Evolutionary conservation across 1,140 invertebrate species (phyloP), one percentile per base, ranked within the genome.

Genomic region (Drosophila kikkawai): DNA sequence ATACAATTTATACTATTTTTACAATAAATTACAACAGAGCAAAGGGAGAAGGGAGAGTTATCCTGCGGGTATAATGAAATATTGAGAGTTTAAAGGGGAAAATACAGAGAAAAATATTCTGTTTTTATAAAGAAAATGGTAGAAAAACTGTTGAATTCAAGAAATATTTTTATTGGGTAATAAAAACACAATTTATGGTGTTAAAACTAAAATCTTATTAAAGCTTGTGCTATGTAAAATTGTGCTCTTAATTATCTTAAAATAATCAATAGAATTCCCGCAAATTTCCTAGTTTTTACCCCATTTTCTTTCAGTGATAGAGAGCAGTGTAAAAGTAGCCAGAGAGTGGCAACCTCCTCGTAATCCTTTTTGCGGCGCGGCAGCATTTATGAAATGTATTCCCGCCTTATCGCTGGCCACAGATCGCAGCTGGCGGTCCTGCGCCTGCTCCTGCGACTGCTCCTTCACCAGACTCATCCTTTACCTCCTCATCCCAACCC

Each of bases 341-440:
- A 44, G 17, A 37, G 36, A 44, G 55, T 22, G 44, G 5, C 39
- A 11, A 67, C 44, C 57, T 67, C 29, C 57, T 79, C 75, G 82
- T 86, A 86, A 86, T 86, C 83, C 83, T 86, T 85, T 82, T 63
- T 64, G 70, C 61, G 77, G 77, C 68, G 75, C 80, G 69, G 75
- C 80, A 60, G 75, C 80, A 82, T 87, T 87, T 88, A 80, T 88
- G 84, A 84, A 87, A 87, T 87, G 76, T 87, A 87, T 84, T 78
- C 64, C 66, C 69, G 41, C 48, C 71, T 87, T 87, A 87, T 87
- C 84, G 69, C 32, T 41, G 63, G 68, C 77, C 80, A 84, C 84
- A 87, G 81, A 87, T 88, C 83, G 60, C 70, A 50, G 60, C 55
- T 60, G 66, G 61, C 65, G 69, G 82, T 61, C 73, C 75, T 77